Evolutionary conservation across 2,113 vertebrate species (phyloP), one percentile per base, ranked within the genome.

Genomic region (Polypterus bichir): DNA sequence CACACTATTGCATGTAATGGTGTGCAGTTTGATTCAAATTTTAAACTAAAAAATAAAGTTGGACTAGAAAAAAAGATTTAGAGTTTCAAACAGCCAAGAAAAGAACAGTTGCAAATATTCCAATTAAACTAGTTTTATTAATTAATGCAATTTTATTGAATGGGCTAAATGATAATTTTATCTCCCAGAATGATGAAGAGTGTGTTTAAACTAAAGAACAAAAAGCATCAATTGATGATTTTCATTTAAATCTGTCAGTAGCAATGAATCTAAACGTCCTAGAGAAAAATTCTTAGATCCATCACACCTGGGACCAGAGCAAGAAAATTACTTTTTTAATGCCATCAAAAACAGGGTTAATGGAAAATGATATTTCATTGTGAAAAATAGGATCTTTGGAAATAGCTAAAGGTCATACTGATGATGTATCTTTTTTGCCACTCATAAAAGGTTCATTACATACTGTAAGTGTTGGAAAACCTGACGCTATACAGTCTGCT

Each of bases 311-410:
- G 60, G 57, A 59, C 47, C 52, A 62, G 59, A 44, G 46, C 46
- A 59, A 62, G 65, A 44, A 66, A 62, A 66, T 66, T 62, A 66
- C 56, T 66, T 62, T 66, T 66, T 62, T 62, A 66, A 66, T 66
- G 65, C 46, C 5, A 51, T 62, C 57, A 62, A 66, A 66, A 62
- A 62, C 54, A 62, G 65, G 60, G 47, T n/a, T 66, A 63, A 66
- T 66, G 57, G 65, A 66, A 66, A 66, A 59, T 62, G 60, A 66
- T 63, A 62, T 66, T 66, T 62, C 60, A 59, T 55, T 48, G 49
- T 66, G 65, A 66, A 58, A 62, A 66, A 66, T 66, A 59, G 46
- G 57, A 57, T 52, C 48, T 45, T 59, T 62, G 48, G 57, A 66
- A 62, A 66, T 66, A 61, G 65, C 49, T 51, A 10, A 66, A 61